phyloP scores from a whole-genome alignment of 2,888 invertebrate genomes.

The Cataglyphis albicans region DNA sequence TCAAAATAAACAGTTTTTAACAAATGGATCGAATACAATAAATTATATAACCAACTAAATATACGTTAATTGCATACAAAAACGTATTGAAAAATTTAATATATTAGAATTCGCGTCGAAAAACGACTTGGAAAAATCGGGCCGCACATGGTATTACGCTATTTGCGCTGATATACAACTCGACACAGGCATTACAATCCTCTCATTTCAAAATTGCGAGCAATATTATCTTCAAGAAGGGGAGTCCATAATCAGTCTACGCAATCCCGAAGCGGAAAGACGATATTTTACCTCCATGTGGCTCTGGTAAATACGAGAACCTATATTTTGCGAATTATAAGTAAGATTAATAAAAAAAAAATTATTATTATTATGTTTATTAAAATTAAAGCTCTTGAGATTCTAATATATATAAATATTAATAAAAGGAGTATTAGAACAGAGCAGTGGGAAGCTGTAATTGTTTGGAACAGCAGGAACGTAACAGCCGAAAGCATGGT shows the following conservation, averaged over 20 bases:
- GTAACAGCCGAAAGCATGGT: conserved; percentile 79
- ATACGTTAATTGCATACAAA: background rate
- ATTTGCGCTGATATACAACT: conserved; percentile 88
- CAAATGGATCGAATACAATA: background rate
- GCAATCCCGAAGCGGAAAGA: conserved; percentile 87
- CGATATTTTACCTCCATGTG: conserved; percentile 88
- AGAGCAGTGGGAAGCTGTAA: conserved; percentile 88
- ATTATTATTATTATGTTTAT: background rate
- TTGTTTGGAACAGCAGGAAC: conserved; percentile 87
- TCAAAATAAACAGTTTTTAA: background rate
- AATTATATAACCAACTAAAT: background rate
- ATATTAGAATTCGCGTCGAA: conserved; percentile 76
- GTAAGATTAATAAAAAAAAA: background rate
- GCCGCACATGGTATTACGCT: conserved; percentile 89
- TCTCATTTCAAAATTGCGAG: conserved; percentile 87
- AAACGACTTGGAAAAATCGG: conserved; percentile 84
- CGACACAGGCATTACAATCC: conserved; percentile 88
- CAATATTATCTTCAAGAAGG: conserved; percentile 87
- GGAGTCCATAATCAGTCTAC: conserved; percentile 85
- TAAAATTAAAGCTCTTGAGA: background rate
- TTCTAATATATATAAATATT: background rate
- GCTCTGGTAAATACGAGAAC: conserved; percentile 86
- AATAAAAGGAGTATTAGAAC: conserved; percentile 87
- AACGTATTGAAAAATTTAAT: background rate
- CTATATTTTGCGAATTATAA: background rate